Evolutionary conservation across 37 sponge, comb jelly and placozoan species (phyloP).

Genomic region (Corticium candelabrum): DNA sequence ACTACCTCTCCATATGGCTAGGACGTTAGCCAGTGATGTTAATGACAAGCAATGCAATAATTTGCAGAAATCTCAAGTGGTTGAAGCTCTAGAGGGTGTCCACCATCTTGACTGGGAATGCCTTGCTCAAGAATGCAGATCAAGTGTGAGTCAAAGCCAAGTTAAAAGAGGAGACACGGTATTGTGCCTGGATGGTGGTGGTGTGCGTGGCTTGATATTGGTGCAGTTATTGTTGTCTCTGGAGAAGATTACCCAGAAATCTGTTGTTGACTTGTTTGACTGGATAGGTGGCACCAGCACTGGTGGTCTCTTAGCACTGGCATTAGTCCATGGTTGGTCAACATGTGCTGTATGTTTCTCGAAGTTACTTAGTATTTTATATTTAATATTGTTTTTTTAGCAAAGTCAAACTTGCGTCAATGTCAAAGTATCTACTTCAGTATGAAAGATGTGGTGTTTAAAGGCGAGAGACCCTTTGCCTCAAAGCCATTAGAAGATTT

Average conservation of each 20-base stretch:
- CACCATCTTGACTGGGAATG: too few species aligned
- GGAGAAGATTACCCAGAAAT: neutral
- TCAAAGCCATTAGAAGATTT: neutral
- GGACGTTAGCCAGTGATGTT: too few species aligned
- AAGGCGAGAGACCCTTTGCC: neutral
- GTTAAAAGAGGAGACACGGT: neutral
- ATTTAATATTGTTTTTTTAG: neutral
- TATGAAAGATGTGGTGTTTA: neutral
- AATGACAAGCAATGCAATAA: too few species aligned
- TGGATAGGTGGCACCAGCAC: constrained; percentile 1
- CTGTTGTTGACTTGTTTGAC: neutral
- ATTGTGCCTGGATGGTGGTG: neutral
- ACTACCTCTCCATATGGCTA: neutral
- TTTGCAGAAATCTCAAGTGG: neutral
- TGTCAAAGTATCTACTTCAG: neutral
- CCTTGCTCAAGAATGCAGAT: too few species aligned
- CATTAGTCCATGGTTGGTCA: neutral
- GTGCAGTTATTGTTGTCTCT: neutral
- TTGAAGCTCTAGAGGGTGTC: neutral
- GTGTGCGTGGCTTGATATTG: neutral
- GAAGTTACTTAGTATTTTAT: neutral
- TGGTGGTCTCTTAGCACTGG: neutral
- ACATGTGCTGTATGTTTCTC: neutral
- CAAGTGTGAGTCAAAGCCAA: too few species aligned
- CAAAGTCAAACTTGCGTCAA: neutral